A percentile compares a stretch with the other conserved stretches of the same genome.
Conservation (phyloP, 2,888 invertebrate genomes). For the Ophioninae sp. region DNA sequence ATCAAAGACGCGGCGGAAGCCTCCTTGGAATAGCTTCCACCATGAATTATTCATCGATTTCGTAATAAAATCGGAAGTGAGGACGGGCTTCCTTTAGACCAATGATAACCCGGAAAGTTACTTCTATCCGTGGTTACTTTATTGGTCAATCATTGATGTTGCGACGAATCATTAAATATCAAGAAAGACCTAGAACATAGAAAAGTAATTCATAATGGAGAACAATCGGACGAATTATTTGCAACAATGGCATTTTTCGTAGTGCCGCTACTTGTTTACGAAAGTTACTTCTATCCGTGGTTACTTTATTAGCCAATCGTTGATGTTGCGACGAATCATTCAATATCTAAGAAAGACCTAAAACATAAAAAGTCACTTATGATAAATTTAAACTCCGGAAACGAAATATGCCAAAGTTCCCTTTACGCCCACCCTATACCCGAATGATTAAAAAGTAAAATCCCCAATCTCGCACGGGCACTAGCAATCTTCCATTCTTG, state of each 20-base stretch:
- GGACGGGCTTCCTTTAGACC: background rate
- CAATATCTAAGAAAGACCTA: background rate
- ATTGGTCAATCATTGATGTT: background rate
- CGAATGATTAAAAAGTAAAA: background rate
- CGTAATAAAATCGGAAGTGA: background rate
- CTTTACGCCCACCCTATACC: background rate
- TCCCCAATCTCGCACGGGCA: background rate
- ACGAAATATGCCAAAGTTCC: background rate
- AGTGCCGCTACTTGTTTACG: too few species aligned
- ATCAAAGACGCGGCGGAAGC: constrained; percentile 3
- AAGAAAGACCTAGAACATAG: background rate
- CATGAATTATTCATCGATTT: constrained; percentile 10
- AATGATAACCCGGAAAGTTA: background rate
- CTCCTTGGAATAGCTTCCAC: background rate
- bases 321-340: background rate
- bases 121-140: background rate
- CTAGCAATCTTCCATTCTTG: background rate
- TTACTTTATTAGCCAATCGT: background rate
- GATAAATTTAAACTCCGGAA: background rate
- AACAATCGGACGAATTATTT: too few species aligned
- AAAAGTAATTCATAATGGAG: too few species aligned
- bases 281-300: background rate
- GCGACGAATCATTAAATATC: background rate
- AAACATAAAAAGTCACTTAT: background rate
- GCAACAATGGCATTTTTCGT: too few species aligned